Evolutionary conservation across 2,888 invertebrate genomes (phyloP), one percentile per base, ranked within the genome.

Genomic region (Busseola fusca): DNA sequence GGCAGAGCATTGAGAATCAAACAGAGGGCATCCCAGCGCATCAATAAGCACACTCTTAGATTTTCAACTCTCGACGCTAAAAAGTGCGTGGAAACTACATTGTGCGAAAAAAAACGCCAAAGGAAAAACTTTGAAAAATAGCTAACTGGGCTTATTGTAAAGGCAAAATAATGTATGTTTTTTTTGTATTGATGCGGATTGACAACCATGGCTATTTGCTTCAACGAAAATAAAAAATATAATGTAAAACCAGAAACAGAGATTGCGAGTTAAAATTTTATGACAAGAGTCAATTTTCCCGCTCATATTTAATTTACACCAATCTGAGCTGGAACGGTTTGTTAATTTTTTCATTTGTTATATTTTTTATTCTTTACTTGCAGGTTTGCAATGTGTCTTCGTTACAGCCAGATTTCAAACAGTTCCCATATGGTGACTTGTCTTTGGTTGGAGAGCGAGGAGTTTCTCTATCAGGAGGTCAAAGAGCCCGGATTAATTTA

Each of bases 381-480:
- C 58, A 96, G 96, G 97, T 97, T 5, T 95, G 97, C 57, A 96
- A 93, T 79, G 97, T 96, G 0, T 97, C 97, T 87, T 97, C 97
- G 3, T 88, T 98, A 72, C 88, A 92, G 58, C 96, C 96, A 83
- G 98, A 98, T 91, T 97, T 98, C 84, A 96, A 96, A 67, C 96
- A 97, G 80, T 96, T 98, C 82, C 97, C 98, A 0, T 96, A 97
- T 84, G 98, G 98, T 12, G 98, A 98, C 89, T 92, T 96, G 83
- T 98, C 98, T 0, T 91, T 98, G 65, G 97, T 98, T 1, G 98
- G 98, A 2, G 98, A 98, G 88, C 96, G 97, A 62, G 98, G 98
- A 18, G 96, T 97, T 0, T 97, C 97, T 9, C 93, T 98, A 18
- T 98, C 98, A 56, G 98, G 98, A 14, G 98, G 98, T 14, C 98